Percentiles rank a stretch among this genome's conserved stretches.
phyloP scores from a whole-genome alignment of 2,888 invertebrate genomes.

The Brachyopa scutellaris region DNA sequence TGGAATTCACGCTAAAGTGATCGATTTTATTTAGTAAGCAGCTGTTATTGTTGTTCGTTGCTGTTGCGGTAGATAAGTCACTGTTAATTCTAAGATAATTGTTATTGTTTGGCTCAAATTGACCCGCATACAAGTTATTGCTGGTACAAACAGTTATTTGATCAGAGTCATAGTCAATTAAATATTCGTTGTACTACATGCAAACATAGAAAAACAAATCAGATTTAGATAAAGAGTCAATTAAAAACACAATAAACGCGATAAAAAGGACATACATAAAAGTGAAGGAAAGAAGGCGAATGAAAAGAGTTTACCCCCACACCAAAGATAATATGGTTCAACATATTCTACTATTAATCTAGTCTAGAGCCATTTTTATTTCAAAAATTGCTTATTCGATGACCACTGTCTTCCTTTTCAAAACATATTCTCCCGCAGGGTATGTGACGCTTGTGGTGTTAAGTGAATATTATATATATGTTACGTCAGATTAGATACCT shows the following conservation, averaged over 20 bases:
- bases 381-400: too few species aligned
- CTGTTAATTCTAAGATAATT: slow-evolving; percentile 55
- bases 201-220: slow-evolving; percentile 73
- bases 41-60: slow-evolving; percentile 27
- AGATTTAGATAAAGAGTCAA: slow-evolving; percentile 18
- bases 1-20: slow-evolving; percentile 50
- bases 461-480: too few species aligned
- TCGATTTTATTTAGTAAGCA: slow-evolving; percentile 39
- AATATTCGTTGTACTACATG: slow-evolving; percentile 75
- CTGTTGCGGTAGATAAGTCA: slow-evolving; percentile 71
- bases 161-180: slow-evolving; percentile 75
- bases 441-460: too few species aligned
- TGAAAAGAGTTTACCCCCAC: not conserved
- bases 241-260: slow-evolving; percentile 56
- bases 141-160: slow-evolving; percentile 73
- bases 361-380: too few species aligned
- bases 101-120: slow-evolving; percentile 64
- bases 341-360: too few species aligned
- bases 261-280: slow-evolving; percentile 56
- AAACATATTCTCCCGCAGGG: too few species aligned
- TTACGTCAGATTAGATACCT: too few species aligned
- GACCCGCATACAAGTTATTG: slow-evolving; percentile 68
- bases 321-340: not conserved
- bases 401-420: too few species aligned
- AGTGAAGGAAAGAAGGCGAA: slow-evolving; percentile 18